Base-by-base conservation (phyloP, 2,797 vertebrate species). In the Lepus oiostolus region DNA sequence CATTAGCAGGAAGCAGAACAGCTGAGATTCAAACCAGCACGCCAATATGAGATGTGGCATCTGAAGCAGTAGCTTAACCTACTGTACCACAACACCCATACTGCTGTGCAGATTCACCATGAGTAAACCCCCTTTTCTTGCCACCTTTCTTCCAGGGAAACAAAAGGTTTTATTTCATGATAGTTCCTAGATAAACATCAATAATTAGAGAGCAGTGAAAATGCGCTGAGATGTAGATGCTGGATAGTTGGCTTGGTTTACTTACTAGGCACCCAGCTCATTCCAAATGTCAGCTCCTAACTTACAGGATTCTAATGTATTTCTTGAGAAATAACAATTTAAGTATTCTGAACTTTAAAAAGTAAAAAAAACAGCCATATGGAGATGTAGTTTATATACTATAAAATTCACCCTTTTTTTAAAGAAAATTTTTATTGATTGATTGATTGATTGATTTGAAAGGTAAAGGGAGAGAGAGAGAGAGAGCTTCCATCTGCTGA, bases 321-420 rank as follows among this genome's bases (percentile, higher is more conserved):
- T 91, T 71, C 30, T 80, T 54, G 16, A 54, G 21, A 87, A 94
- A 77, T 94, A 35, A 83, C 58, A 83, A 54, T 65, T 58, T 94
- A 11, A 75, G 76, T 83, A 54, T 52, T 52, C 13, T 87, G 32
- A 32, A 75, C 86, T 84, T 93, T 80, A 79, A n/a, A 77, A 32
- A 47, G 81, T 90, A 42, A 28, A 80, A 93, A 58, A 58, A 52
- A 35, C 5, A 71, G 47, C 16, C 94, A 79, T 85, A 60, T 81
- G 70, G 47, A 92, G 63, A 38, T 85, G 72, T n/a, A 35, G 74
- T 93, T 77, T 88, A 60, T 12, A 79, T 47, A 68, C 62, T 32
- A 58, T 90, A 58, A 92, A 95, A 90, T 89, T 82, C 35, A 92
- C n/a, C 38, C n/a, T 88, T 76, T 93, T 42, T 47, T 47, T 47